Percentiles rank a stretch among this genome's conserved stretches.
These are phyloP conservation scores for Drosophila fuyamai DNA, from an alignment of 1,140 invertebrate genomes.

Conservation along the genomic window DNA sequence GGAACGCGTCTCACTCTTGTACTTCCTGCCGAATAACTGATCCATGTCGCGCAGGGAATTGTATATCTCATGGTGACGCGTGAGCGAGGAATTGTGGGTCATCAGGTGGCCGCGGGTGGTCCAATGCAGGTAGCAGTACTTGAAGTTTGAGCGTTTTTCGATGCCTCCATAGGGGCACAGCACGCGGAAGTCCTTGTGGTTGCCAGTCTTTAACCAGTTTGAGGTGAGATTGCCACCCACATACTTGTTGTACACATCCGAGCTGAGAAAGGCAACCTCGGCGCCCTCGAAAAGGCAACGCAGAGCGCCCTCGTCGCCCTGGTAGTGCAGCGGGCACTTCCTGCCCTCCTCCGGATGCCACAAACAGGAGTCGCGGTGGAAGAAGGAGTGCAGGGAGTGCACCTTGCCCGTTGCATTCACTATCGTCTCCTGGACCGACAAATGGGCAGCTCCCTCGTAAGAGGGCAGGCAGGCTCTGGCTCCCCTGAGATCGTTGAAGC, in stretches of 20 bases:
- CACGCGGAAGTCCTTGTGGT: slow-evolving; percentile 75
- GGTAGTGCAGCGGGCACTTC: slow-evolving; percentile 77
- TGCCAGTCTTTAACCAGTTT: slow-evolving; percentile 47
- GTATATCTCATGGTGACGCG: slow-evolving; percentile 88
- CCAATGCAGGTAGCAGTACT: slow-evolving; percentile 90
- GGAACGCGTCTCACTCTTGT: slow-evolving; percentile 86
- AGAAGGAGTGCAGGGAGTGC: slow-evolving; percentile 85
- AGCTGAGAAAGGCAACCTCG: slow-evolving; percentile 94
- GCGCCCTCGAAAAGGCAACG: slow-evolving; percentile 91
- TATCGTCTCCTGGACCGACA: slow-evolving; percentile 87
- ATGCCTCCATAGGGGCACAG: slow-evolving; percentile 86
- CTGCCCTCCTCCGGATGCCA: slow-evolving; percentile 84
- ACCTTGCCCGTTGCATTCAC: slow-evolving; percentile 84
- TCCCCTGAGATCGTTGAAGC: slow-evolving; percentile 87
- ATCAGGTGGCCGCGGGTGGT: slow-evolving; percentile 88
- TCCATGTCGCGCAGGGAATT: slow-evolving; percentile 89
- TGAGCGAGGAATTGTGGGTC: slow-evolving; percentile 85
- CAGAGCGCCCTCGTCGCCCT: slow-evolving; percentile 89
- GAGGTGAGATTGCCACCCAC: slow-evolving; percentile 85
- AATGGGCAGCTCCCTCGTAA: slow-evolving; percentile 88
- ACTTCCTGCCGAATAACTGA: slow-evolving; percentile 88
- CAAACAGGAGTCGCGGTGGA: slow-evolving; percentile 88
- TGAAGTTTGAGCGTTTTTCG: slow-evolving; percentile 69
- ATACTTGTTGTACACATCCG: slow-evolving; percentile 88
- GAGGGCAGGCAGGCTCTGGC: slow-evolving; percentile 90